Evolutionary conservation across 2,113 vertebrate species (phyloP).

Genomic region (Phalacrocorax pelagicus): DNA sequence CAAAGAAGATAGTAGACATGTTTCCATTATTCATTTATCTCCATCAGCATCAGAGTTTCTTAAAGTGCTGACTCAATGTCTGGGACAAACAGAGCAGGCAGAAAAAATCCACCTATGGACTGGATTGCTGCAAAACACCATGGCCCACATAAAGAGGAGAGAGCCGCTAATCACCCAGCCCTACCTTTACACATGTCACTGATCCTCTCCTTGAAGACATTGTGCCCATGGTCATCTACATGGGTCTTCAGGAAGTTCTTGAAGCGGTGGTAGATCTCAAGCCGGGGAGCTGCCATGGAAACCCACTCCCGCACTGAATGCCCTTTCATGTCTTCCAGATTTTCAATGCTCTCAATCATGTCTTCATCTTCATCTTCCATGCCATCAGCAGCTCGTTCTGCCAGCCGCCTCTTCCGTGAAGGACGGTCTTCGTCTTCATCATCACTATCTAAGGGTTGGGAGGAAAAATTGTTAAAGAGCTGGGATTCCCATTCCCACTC

Average conservation of each 20-base stretch:
- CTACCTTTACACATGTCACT: slow-evolving; percentile 99
- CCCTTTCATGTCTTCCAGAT: slow-evolving; percentile 98
- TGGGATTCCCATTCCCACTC: background rate
- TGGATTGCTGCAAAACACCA: background rate
- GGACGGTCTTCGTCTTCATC: slow-evolving; percentile 94
- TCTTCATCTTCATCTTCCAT: slow-evolving; percentile 86
- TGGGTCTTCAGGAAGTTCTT: slow-evolving; percentile 97
- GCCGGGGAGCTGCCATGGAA: slow-evolving; percentile 90
- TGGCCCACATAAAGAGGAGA: background rate
- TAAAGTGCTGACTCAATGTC: slow-evolving; percentile 14
- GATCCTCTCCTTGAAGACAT: slow-evolving; percentile 97
- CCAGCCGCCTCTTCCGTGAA: slow-evolving; percentile 82
- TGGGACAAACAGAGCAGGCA: background rate
- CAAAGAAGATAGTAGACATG: background rate
- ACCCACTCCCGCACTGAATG: slow-evolving; percentile 97
- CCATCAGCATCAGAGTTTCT: background rate
- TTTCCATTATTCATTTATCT: slow-evolving; percentile 29
- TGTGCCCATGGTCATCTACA: slow-evolving; percentile 93
- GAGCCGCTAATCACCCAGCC: background rate
- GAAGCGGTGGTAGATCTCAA: slow-evolving; percentile 98
- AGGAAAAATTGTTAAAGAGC: background rate
- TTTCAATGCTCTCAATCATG: slow-evolving; percentile 99
- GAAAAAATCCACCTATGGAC: background rate
- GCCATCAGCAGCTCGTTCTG: slow-evolving; percentile 88
- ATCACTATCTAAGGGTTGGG: slow-evolving; percentile 82